Evolutionary conservation across 2,888 invertebrate species (phyloP).

Genomic region (Bedellia somnulentella): DNA sequence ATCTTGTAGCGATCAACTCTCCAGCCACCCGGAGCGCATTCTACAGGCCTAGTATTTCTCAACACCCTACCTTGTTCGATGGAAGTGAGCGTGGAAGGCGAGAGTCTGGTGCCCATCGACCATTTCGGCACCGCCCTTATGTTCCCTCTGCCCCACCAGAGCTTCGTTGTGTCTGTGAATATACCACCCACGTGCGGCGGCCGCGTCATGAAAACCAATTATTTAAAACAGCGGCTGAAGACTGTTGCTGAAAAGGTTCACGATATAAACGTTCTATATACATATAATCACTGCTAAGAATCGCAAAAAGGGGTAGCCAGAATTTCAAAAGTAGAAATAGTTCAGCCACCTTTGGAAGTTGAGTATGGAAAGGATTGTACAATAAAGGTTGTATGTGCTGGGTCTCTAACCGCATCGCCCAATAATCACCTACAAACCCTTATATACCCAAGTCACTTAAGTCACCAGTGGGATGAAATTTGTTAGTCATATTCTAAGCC

Average conservation of each 20-base stretch:
- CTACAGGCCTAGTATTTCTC: conserved; percentile 61
- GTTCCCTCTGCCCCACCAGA: conserved; percentile 29
- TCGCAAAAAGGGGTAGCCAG: no score
- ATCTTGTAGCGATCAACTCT: conserved; percentile 37
- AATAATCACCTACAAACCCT: no score
- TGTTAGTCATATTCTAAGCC: no score
- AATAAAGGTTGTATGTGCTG: no score
- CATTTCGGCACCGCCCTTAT: conserved; percentile 36
- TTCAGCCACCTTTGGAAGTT: no score
- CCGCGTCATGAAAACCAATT: conserved; percentile 25
- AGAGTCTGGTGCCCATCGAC: conserved; percentile 29
- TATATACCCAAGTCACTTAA: no score
- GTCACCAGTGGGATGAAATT: no score
- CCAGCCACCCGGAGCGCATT: conserved; percentile 33
- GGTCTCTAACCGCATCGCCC: no score
- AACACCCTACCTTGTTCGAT: conserved; percentile 66
- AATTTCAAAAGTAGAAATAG: no score
- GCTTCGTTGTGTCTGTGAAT: conserved; percentile 18
- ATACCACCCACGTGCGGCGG: conserved; percentile 31
- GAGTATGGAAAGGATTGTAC: no score
- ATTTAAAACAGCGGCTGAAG: conserved; percentile 19
- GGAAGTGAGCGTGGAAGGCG: conserved; percentile 26
- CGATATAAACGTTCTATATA: no score
- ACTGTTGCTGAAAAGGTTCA: conserved; percentile 38
- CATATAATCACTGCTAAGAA: no score